Conservation (phyloP, 2,888 invertebrate genomes). For the Dasysyrphus albostriatus region DNA sequence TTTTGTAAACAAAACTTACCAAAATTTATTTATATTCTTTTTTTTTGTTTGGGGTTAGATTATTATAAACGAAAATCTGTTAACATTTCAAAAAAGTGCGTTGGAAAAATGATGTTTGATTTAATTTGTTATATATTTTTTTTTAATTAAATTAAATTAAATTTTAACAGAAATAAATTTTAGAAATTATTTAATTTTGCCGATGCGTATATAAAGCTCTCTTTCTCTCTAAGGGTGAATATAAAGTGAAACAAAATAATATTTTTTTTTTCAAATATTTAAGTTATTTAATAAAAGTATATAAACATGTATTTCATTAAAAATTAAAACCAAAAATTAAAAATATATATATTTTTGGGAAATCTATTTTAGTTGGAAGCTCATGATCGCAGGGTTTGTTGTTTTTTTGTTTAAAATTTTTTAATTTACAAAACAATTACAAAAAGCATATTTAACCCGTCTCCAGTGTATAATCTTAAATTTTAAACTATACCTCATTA, state of each 20-base stretch:
- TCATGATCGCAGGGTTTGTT: slow-evolving; percentile 67
- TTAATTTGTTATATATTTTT: slow-evolving; percentile 7
- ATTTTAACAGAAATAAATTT: slow-evolving; percentile 22
- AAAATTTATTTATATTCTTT: slow-evolving; percentile 53
- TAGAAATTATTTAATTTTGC: slow-evolving; percentile 54
- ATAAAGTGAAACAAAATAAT: slow-evolving; percentile 60
- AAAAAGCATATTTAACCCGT: slow-evolving; percentile 76
- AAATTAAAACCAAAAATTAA: slow-evolving; percentile 12
- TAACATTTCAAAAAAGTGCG: slow-evolving; percentile 69
- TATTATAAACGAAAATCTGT: slow-evolving; percentile 64
- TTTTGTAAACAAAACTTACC: slow-evolving; percentile 67
- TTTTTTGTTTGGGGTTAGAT: slow-evolving; percentile 48
- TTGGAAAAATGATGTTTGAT: slow-evolving; percentile 53
- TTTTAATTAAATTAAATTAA: too few relatives aligned
- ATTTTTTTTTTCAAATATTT: slow-evolving; percentile 10
- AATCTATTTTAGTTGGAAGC: slow-evolving; percentile 58
- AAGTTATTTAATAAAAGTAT: slow-evolving; percentile 5
- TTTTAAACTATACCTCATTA: slow-evolving; percentile 11
- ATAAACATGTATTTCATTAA: slow-evolving; percentile 9
- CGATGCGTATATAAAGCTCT: slow-evolving; percentile 73
- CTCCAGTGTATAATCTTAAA: slow-evolving; percentile 56
- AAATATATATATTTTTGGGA: slow-evolving; percentile 23
- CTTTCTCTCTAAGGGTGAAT: slow-evolving; percentile 73
- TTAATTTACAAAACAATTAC: slow-evolving; percentile 72
- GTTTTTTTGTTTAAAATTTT: slow-evolving; percentile 29